phyloP scores from a whole-genome alignment of 2,888 invertebrate genomes.

The Mimas tiliae region DNA sequence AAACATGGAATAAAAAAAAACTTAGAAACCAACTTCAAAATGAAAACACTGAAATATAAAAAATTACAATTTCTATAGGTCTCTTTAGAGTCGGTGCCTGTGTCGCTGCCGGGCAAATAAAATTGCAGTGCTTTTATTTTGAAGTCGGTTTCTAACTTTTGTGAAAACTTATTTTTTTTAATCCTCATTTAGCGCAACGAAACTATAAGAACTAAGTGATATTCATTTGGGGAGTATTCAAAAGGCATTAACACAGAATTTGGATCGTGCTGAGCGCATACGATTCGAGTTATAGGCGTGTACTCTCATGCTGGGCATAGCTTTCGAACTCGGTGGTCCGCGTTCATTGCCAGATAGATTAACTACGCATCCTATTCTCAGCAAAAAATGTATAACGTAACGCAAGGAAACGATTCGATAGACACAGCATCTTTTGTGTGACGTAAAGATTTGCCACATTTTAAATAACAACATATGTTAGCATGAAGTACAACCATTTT shows the following conservation, averaged over 20 bases:
- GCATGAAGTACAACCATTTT: too few species aligned
- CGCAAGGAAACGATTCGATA: not conserved
- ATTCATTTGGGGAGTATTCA: not conserved
- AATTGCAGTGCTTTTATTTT: too few species aligned
- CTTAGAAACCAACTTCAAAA: too few species aligned
- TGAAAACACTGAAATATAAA: too few species aligned
- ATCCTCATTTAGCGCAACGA: too few species aligned
- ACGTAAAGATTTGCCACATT: not conserved
- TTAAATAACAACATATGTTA: too few species aligned
- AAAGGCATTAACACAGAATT: constrained; percentile 18
- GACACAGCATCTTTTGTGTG: not conserved
- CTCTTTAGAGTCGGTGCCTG: too few species aligned
- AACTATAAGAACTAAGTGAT: not conserved
- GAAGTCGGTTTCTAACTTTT: too few species aligned
- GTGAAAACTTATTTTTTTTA: too few species aligned
- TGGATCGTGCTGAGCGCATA: constrained; percentile 52
- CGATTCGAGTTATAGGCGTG: constrained; percentile 58
- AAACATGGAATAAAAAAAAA: too few species aligned
- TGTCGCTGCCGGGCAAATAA: too few species aligned
- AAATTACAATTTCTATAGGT: too few species aligned
- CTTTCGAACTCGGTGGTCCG: constrained; percentile 51
- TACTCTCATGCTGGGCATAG: constrained; percentile 48
- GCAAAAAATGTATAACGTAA: constrained; percentile 6
- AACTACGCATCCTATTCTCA: not conserved
- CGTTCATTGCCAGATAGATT: constrained; percentile 13